Base-by-base conservation (phyloP, 1,140 invertebrate genomes). In the Lepeophtheirus salmonis region DNA sequence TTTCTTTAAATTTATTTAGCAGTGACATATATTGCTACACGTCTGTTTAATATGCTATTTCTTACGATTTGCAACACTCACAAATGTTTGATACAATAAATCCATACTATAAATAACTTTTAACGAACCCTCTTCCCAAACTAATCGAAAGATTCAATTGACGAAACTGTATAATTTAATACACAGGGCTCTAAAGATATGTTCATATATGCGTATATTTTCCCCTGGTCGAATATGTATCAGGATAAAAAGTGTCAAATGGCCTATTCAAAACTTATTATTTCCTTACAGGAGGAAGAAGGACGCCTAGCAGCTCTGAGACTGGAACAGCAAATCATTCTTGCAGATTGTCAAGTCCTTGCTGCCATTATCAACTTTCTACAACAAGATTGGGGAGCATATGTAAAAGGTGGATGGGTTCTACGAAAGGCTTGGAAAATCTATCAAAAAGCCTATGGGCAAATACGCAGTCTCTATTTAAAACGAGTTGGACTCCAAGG, bases 361-460 rank as follows among this genome's bases (percentile, higher is more conserved):
- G 72, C 76, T 23, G 79, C 81, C 2, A 74, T 82, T 57, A 68
- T 82, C 4, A 77, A 76, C 6, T 77, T 82, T 62, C 71, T 80
- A 0, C 77, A 80, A 63, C 79, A 82, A 67, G 81, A 83, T 67
- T 70, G 82, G 6, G 74, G 76, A 1, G 78, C 80, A 41, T 83
- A 80, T 65, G 76, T 84, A 14, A 79, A 79, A 63, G 81, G 79
- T 10, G 81, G 80, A 3, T 83, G 82, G 81, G 75, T 79, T 62
- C 69, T 84, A 50, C 69, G 82, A 12, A 81, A 79, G 69, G 81
- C 82, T 0, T 84, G 81, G 80, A 79, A 81, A 66, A 74, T 81
- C 61, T 84, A 84, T 67, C 80, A 83, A 60, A 77, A 77, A 66
- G 75, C 78, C 10, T 79, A 82, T 64, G 75, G 73, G 54, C 77